These are phyloP conservation scores for Cyphomyrus discorhynchus DNA, from an alignment of 2,113 vertebrate species.

Conservation along the genomic window DNA sequence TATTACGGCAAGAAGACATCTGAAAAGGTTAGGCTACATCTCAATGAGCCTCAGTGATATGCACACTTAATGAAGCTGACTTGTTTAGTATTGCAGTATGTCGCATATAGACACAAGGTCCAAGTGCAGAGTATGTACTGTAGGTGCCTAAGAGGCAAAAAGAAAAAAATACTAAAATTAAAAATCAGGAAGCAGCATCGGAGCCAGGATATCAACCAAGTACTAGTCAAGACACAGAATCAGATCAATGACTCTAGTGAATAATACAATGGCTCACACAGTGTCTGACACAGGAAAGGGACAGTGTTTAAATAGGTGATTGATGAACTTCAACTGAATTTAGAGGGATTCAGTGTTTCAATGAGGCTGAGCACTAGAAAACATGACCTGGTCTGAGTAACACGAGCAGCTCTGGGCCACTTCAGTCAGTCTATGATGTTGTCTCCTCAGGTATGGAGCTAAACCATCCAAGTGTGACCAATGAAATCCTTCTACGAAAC, in stretches of 20 bases:
- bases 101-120: neutral
- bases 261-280: neutral
- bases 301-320: neutral
- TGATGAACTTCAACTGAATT: neutral
- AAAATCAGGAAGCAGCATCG: neutral
- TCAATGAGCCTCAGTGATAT: neutral
- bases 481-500: neutral
- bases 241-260: neutral
- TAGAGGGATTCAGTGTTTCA: neutral
- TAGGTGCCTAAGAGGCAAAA: too few species aligned
- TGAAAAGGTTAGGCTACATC: neutral
- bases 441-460: neutral
- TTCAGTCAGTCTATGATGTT: neutral
- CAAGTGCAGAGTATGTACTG: neutral
- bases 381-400: neutral
- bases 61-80: neutral
- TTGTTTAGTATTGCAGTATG: neutral
- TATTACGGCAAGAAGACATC: neutral
- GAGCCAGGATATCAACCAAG: neutral
- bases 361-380: neutral
- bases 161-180: too few species aligned
- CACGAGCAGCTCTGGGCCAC: neutral
- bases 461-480: neutral
- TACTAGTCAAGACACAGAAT: neutral
- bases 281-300: neutral